Conservation (phyloP, 2,797 vertebrate species). For the Hapalemur alaotrensis region DNA sequence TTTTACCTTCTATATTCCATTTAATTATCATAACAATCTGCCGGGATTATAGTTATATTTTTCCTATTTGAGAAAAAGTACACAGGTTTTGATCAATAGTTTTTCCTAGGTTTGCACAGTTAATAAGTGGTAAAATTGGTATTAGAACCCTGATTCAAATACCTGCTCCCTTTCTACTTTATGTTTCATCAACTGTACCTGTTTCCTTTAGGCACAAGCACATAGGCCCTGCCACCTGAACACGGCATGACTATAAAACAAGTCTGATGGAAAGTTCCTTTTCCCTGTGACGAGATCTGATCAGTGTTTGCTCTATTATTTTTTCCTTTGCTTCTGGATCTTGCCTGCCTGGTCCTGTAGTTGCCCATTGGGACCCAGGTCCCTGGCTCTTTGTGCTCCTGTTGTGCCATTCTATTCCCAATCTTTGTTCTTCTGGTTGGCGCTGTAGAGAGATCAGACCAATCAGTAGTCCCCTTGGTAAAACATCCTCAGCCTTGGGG, state of each 20-base stretch:
- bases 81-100: not conserved
- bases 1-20: not conserved
- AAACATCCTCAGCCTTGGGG: not conserved
- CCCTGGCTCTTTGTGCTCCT: not conserved
- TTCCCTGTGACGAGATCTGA: not conserved
- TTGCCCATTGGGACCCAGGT: not conserved
- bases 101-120: not conserved
- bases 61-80: not conserved
- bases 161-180: not conserved
- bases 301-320: not conserved
- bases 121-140: not conserved
- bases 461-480: not conserved
- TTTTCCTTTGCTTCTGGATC: not conserved
- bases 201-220: not conserved
- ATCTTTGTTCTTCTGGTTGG: not conserved
- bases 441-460: not conserved
- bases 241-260: not conserved
- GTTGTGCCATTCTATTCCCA: not conserved
- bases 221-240: not conserved
- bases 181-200: not conserved
- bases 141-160: not conserved
- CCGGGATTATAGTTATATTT: not conserved
- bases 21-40: not conserved
- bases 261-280: not conserved
- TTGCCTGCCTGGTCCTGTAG: not conserved